Evolutionary conservation across 2,113 vertebrate genomes (phyloP).

Genomic region (Hippocampus barbouri): DNA sequence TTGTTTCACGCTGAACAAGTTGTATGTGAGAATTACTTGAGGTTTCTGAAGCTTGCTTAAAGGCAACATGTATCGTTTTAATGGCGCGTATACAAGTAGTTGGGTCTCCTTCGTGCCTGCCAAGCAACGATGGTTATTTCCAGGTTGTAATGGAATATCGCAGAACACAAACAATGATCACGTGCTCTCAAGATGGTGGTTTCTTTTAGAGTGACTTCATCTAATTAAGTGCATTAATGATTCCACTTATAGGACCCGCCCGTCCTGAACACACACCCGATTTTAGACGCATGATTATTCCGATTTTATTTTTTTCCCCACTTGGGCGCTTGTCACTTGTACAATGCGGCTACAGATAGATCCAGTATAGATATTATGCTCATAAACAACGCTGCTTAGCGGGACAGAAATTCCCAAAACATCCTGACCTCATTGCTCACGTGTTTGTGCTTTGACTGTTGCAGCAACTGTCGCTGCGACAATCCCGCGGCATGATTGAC

Average conservation of each 20-base stretch:
- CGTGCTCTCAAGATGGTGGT: slow-evolving; percentile 4
- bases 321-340: slow-evolving; percentile 6
- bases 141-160: not conserved
- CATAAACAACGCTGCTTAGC: slow-evolving; percentile 19
- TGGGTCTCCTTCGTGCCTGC: too few species aligned
- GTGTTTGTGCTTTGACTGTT: slow-evolving; percentile 10
- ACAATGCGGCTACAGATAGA: slow-evolving; percentile 1
- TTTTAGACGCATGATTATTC: not conserved
- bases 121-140: not conserved
- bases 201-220: not conserved
- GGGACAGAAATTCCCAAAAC: slow-evolving; percentile 35
- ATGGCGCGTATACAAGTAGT: too few species aligned
- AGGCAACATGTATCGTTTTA: too few species aligned
- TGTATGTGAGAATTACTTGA: too few species aligned
- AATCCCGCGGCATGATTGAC: slow-evolving; percentile 1
- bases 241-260: not conserved
- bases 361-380: slow-evolving; percentile 5
- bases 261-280: not conserved
- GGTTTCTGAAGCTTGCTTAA: too few species aligned
- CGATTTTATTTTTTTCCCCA: not conserved
- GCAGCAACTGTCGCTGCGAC: slow-evolving; percentile 20
- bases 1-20: too few species aligned
- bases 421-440: slow-evolving; percentile 26
- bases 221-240: slow-evolving; percentile 10
- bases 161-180: not conserved